Percentiles rank a stretch among this genome's conserved stretches.
These are phyloP conservation scores for Acanthornis magna DNA, from an alignment of 2,797 vertebrate species.

Conservation along the genomic window DNA sequence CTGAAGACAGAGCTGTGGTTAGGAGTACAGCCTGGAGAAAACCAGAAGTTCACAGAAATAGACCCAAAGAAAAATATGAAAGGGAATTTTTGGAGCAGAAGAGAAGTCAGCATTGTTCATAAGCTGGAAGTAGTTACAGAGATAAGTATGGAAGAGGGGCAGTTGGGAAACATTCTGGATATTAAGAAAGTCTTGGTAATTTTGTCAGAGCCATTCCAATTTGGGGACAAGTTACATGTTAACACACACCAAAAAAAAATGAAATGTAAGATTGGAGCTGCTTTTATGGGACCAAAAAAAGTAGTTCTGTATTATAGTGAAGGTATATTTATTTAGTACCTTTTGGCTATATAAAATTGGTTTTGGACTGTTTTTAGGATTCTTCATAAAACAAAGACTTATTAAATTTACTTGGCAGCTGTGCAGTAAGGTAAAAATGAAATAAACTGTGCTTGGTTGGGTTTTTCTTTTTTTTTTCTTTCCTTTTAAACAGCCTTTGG, in stretches of 20 bases:
- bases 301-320: not conserved
- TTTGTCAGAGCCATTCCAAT: not conserved
- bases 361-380: slow-evolving; percentile 68
- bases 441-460: slow-evolving; percentile 17
- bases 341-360: slow-evolving; percentile 68
- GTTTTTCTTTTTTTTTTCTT: not conserved
- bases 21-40: not conserved
- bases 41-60: not conserved
- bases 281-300: not conserved
- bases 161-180: not conserved
- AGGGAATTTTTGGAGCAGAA: not conserved
- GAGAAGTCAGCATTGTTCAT: not conserved
- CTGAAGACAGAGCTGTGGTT: not conserved
- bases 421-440: slow-evolving; percentile 63
- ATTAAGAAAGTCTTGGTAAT: not conserved
- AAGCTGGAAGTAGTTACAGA: not conserved
- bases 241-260: not conserved
- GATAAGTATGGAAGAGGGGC: not conserved
- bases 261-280: not conserved
- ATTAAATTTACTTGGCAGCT: slow-evolving; percentile 76
- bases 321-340: slow-evolving; percentile 53
- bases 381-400: slow-evolving; percentile 75
- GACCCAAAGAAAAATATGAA: not conserved
- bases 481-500: slow-evolving; percentile 38
- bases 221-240: not conserved